Evolutionary conservation across 2,888 invertebrate genomes (phyloP), one percentile per base, ranked within the genome.

Genomic region (Siphlonurus alternatus): DNA sequence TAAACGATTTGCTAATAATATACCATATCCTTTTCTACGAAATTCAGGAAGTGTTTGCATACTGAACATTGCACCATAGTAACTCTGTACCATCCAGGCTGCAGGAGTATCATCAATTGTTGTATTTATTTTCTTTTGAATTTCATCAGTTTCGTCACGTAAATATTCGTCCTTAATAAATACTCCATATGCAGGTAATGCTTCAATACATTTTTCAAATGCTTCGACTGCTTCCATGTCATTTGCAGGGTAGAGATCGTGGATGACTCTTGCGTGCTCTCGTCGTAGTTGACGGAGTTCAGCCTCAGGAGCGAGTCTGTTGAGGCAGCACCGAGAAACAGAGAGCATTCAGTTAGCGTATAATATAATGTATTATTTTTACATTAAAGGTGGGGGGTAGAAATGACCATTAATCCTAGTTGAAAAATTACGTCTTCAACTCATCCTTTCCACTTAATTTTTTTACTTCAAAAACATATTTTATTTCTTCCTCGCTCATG

Each of bases 41-140:
- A 83, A 85, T 74, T 87, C 85, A 62, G 87, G 87, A 71, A 84
- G 82, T 65, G 91, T 91, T 77, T 91, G 90, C 91, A 91, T 91
- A 62, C 90, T 90, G 78, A 91, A 91, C 91, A 91, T 91, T 67
- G 91, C 91, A 23, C 91, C 91, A 76, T 91, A 91, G 76, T 91
- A 91, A 22, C 89, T 89, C 75, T 91, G 91, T 61, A 91, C 88
- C 91, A 91, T 91, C 91, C 91, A 91, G 24, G 91, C 91, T 51
- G 89, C 90, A 7, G 22, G 56, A 7, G n/a, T 5, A 38, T 38
- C 38, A 10, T 5, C 5, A 10, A 15, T 38, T n/a, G n/a, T n/a
- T n/a, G n/a, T n/a, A n/a, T n/a, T n/a, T n/a, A n/a, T n/a, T 56
- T 56, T 56, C n/a, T 56, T 56, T n/a, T 56, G 15, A 3, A 7